Evolutionary conservation across 2,113 vertebrate genomes (phyloP), one percentile per base, ranked within the genome.

Genomic region (Hiodon tergisus): DNA sequence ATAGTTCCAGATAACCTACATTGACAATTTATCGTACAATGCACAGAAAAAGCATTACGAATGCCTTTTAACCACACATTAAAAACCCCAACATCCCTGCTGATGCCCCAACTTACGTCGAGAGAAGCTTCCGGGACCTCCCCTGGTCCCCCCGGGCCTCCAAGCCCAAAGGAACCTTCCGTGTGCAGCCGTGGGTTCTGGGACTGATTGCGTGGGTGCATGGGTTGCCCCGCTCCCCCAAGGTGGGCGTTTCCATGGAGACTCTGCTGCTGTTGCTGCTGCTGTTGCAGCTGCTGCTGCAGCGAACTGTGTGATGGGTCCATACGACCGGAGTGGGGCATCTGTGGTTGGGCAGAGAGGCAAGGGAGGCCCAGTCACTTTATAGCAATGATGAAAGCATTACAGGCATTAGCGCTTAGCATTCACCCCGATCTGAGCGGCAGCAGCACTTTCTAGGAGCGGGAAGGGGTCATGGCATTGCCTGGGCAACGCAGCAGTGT

Each of bases 91-190:
- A 50, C 11, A 68, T 13, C 8, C 5, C 16, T 4, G 9, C 7
- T 13, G 47, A 50, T 59, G 73, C 57, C 3, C 65, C 8, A 50
- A 93, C 95, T 97, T 85, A 98, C 96, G 8, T 98, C 95, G 14
- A 98, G 90, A 8, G 93, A 83, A 2, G 94, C 92, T 76, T 98
- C 96, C 0, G 94, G 83, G 61, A 93, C 93, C 0, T 96, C 96
- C 3, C 91, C 94, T 0, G 89, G 77, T 0, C 86, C 87, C 1
- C 90, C 85, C 5, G 93, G 79, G 65, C 86, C 77, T 1, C 88
- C 85, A 0, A 94, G 82, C 13, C 86, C 90, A 55, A 96, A 96
- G 67, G 91, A 67, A 65, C 81, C 81, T 13, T 91, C 89, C 4
- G 80, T 55, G 72, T 89, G 84, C 51, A 90, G 87, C 80, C 94